These are phyloP conservation scores for Atherinosoma microstoma DNA, from an alignment of 2,797 vertebrate genomes.

Conservation along the genomic window DNA sequence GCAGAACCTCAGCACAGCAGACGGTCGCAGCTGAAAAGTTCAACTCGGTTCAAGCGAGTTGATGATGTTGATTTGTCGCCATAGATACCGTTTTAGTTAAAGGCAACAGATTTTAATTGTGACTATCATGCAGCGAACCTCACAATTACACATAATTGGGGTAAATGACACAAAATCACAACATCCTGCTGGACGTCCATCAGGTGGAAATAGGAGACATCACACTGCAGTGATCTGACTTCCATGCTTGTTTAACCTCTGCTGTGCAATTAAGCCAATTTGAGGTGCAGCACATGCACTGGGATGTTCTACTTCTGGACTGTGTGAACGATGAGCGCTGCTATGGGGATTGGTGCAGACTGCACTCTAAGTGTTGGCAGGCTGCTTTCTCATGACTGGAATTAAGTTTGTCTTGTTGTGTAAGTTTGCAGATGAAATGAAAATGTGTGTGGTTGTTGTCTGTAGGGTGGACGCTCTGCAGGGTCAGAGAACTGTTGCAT, in stretches of 20 bases:
- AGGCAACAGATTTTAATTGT: conserved; percentile 25
- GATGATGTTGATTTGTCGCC: conserved; percentile 41
- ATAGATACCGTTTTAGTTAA: conserved; percentile 25
- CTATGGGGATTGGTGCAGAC: conserved; percentile 29
- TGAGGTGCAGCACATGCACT: conserved; percentile 50
- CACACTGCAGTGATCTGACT: conserved; percentile 1
- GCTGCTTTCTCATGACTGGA: background rate
- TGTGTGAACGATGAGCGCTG: background rate
- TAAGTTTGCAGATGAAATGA: conserved; percentile 32
- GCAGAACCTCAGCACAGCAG: background rate
- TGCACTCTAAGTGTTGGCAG: background rate
- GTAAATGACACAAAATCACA: conserved; percentile 56
- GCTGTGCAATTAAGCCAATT: conserved; percentile 59
- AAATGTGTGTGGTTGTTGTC: conserved; percentile 22
- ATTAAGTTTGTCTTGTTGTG: conserved; percentile 8
- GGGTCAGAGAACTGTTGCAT: background rate
- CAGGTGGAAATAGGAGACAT: conserved; percentile 27
- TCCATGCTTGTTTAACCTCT: conserved; percentile 52
- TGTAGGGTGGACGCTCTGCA: conserved; percentile 2
- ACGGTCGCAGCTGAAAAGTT: conserved; percentile 13
- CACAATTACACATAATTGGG: conserved; percentile 60
- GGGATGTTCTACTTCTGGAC: conserved; percentile 40
- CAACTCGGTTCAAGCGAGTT: background rate
- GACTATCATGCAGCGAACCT: conserved; percentile 25
- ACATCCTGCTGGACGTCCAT: conserved; percentile 31